Evolutionary conservation across 1,140 invertebrate species (phyloP).

Genomic region (Hycleus cichorii): DNA sequence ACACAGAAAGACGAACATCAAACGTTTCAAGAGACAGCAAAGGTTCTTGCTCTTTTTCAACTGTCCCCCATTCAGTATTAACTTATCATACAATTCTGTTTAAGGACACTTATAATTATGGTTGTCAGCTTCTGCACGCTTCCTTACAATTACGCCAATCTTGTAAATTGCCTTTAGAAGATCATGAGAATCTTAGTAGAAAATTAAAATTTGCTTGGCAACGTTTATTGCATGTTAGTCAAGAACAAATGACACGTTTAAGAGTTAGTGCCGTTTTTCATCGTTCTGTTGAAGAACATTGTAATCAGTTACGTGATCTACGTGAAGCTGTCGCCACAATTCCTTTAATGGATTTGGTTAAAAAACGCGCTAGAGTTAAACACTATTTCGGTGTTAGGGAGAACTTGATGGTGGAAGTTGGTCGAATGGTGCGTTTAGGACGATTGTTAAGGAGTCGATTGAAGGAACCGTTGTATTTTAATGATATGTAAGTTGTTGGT

Average conservation of each 20-base stretch:
- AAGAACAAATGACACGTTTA: conserved; percentile 69
- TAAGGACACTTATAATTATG: conserved; percentile 73
- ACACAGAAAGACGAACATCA: conserved; percentile 67
- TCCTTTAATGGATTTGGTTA: conserved; percentile 33
- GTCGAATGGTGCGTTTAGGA: conserved; percentile 64
- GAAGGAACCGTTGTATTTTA: conserved; percentile 51
- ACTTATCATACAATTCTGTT: conserved; percentile 9
- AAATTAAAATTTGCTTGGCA: conserved; percentile 62
- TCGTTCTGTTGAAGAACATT: conserved; percentile 63
- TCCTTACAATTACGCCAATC: conserved; percentile 66
- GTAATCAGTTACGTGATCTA: conserved; percentile 50
- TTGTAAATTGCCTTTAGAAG: conserved; percentile 56
- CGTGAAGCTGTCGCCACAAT: conserved; percentile 46
- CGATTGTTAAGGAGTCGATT: conserved; percentile 59
- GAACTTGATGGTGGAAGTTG: conserved; percentile 62
- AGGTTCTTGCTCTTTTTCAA: conserved; percentile 43
- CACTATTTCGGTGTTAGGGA: conserved; percentile 56
- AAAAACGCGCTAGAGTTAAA: conserved; percentile 36
- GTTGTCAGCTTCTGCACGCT: conserved; percentile 66
- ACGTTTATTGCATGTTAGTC: conserved; percentile 58
- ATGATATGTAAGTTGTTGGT: conserved; percentile 36
- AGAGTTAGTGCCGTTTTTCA: conserved; percentile 71
- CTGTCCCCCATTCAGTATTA: background rate
- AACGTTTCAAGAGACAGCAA: conserved; percentile 68
- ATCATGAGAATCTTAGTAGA: conserved; percentile 48